These are phyloP conservation scores for Bellardia pandia DNA, from an alignment of 2,888 invertebrate genomes.

Conservation along the genomic window DNA sequence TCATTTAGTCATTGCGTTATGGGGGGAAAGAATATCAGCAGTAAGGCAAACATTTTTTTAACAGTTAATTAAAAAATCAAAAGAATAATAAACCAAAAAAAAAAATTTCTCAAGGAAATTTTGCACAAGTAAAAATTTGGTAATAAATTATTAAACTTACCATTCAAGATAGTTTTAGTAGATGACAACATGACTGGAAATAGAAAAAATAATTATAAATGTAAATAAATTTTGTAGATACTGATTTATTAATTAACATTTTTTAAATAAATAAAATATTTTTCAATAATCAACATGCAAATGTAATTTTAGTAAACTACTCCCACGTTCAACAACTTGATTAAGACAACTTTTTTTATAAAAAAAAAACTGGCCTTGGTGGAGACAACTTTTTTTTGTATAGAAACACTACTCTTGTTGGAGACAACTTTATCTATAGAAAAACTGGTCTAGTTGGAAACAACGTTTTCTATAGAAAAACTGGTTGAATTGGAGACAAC, in stretches of 20 bases:
- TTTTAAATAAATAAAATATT: neutral
- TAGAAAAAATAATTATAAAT: constrained; percentile 19
- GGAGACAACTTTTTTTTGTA: too few relatives aligned
- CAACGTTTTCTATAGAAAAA: too few relatives aligned
- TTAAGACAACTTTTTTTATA: too few relatives aligned
- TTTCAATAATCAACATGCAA: neutral
- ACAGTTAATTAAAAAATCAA: constrained; percentile 35
- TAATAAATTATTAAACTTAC: constrained; percentile 49
- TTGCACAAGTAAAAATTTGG: neutral
- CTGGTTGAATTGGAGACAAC: too few relatives aligned
- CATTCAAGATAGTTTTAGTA: neutral
- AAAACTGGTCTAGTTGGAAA: too few relatives aligned
- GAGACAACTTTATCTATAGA: too few relatives aligned
- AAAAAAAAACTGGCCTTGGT: too few relatives aligned
- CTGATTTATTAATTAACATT: constrained; percentile 5
- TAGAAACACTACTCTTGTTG: too few relatives aligned
- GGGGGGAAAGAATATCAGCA: neutral
- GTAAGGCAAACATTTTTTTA: constrained; percentile 16
- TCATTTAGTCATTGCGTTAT: constrained; percentile 8
- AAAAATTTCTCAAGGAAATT: constrained; percentile 6
- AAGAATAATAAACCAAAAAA: constrained; percentile 8
- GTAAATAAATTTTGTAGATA: neutral
- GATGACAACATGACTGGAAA: constrained; percentile 23
- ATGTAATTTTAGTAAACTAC: neutral
- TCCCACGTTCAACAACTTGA: too few relatives aligned